Percentiles rank a stretch among this genome's conserved stretches.
These are phyloP conservation scores for Iselma pallidipennis DNA, from an alignment of 2,888 invertebrate species.

Conservation along the genomic window DNA sequence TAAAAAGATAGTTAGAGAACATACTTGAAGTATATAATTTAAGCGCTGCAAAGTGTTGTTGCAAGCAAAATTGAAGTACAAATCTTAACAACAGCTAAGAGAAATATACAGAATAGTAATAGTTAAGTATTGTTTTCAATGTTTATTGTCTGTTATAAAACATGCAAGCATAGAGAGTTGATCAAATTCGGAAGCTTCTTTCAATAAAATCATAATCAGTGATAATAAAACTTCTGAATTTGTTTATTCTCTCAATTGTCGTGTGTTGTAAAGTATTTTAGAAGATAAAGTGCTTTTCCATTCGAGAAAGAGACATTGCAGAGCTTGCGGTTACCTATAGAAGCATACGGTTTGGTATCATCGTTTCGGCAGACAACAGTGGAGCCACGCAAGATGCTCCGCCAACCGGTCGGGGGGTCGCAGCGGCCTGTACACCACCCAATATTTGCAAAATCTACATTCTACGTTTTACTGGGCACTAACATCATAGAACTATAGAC, in stretches of 20 bases:
- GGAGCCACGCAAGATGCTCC: constrained; percentile 50
- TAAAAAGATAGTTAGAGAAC: neutral
- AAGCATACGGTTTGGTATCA: constrained; percentile 44
- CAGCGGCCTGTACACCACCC: constrained; percentile 56
- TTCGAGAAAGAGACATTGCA: neutral
- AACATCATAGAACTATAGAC: neutral
- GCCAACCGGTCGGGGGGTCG: constrained; percentile 63
- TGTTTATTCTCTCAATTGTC: neutral
- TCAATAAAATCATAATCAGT: neutral
- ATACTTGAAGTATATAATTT: neutral
- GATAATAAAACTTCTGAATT: neutral
- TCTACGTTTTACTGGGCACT: constrained; percentile 1
- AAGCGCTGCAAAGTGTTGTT: neutral
- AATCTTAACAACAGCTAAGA: neutral
- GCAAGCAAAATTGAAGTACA: neutral
- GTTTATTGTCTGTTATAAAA: too few species aligned
- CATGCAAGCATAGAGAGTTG: neutral
- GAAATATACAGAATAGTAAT: neutral
- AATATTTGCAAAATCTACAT: constrained; percentile 8
- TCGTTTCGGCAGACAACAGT: constrained; percentile 45
- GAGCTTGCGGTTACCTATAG: constrained; percentile 47
- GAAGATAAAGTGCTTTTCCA: neutral
- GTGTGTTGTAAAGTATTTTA: neutral
- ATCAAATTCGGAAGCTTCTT: neutral
- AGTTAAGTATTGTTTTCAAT: too few species aligned